These are phyloP conservation scores for Stichopus horrens DNA, from an alignment of 53 echinoderm and acorn worm genomes.

Conservation along the genomic window DNA sequence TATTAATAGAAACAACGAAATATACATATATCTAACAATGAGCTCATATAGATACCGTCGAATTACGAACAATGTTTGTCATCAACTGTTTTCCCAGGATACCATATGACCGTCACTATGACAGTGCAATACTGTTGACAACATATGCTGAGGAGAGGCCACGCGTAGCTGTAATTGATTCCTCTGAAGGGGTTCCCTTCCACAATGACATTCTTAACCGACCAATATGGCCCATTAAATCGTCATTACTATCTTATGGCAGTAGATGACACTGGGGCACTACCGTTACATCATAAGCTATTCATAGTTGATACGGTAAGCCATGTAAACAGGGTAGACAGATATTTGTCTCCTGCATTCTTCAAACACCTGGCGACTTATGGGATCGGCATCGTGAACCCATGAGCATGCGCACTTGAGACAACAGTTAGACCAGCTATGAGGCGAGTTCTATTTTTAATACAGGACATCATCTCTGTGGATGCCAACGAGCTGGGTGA, in stretches of 20 bases:
- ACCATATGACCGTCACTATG: background rate
- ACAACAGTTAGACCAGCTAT: background rate
- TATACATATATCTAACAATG: too few species aligned
- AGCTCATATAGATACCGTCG: too few species aligned
- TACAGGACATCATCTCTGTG: background rate
- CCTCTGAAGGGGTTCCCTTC: background rate
- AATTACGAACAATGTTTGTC: too few species aligned
- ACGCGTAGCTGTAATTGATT: background rate
- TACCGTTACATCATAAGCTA: slow-evolving; percentile 22
- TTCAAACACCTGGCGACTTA: background rate
- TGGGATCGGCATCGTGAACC: background rate
- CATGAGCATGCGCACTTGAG: background rate
- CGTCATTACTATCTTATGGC: slow-evolving; percentile 17
- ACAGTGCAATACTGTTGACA: background rate
- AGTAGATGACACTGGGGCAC: slow-evolving; percentile 9
- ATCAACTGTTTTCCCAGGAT: too few species aligned
- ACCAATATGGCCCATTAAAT: slow-evolving; percentile 27
- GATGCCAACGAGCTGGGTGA: background rate
- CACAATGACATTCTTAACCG: slow-evolving; percentile 9
- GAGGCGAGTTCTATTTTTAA: background rate
- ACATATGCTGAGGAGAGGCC: background rate
- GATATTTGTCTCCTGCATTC: background rate
- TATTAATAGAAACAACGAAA: too few species aligned
- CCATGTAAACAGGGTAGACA: background rate
- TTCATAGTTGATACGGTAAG: background rate